These are phyloP conservation scores for Megalops cyprinoides DNA, from an alignment of 2,797 vertebrate species.

Conservation along the genomic window DNA sequence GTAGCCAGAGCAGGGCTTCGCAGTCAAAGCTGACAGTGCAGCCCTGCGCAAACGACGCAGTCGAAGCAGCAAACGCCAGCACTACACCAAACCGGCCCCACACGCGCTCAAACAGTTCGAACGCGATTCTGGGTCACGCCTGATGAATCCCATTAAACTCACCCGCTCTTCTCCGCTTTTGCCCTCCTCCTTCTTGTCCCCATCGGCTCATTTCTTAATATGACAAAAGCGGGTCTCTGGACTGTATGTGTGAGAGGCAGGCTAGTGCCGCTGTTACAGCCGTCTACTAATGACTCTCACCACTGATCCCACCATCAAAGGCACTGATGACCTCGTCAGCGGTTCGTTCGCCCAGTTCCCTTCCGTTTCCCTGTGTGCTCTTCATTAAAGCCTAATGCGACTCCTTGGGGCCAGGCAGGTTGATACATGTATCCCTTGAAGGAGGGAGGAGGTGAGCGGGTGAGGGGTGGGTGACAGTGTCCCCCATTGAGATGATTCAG, in stretches of 20 bases:
- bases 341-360: neutral
- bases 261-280: slow-evolving; percentile 8
- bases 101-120: neutral
- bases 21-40: neutral
- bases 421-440: slow-evolving; percentile 26
- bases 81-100: neutral
- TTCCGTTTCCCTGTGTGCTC: slow-evolving; percentile 17
- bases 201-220: neutral
- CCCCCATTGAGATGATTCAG: neutral
- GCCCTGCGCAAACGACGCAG: neutral
- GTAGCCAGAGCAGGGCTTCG: neutral
- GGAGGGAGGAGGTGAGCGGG: slow-evolving; percentile 22
- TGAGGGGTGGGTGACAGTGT: neutral
- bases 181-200: neutral
- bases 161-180: neutral
- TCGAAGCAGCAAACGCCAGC: neutral
- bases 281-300: slow-evolving; percentile 32
- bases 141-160: neutral
- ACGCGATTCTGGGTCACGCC: neutral
- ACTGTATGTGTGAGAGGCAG: neutral
- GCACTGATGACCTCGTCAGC: slow-evolving; percentile 23
- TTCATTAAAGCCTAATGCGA: slow-evolving; percentile 36
- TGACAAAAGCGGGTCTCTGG: slow-evolving; percentile 4
- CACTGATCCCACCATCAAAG: slow-evolving; percentile 21
- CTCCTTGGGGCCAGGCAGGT: slow-evolving; percentile 25